phyloP scores from a whole-genome alignment of 2,113 vertebrate species.

The Chloropsis hardwickii region DNA sequence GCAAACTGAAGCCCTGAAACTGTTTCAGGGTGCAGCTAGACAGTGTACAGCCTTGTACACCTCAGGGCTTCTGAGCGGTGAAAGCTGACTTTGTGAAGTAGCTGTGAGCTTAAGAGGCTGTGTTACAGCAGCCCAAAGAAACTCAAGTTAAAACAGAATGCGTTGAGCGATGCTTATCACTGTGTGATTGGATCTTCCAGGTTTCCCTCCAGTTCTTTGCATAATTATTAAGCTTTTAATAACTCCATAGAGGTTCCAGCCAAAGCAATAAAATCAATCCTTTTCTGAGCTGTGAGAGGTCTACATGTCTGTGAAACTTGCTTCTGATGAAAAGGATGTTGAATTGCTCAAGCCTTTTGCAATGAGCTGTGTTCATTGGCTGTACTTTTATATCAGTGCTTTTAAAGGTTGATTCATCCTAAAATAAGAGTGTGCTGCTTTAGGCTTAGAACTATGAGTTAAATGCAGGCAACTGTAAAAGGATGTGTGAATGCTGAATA shows the following conservation, averaged over 20 bases:
- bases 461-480: not conserved
- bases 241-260: not conserved
- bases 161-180: not conserved
- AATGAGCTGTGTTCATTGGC: not conserved
- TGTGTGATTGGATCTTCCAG: not conserved
- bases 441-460: not conserved
- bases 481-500: not conserved
- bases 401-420: not conserved
- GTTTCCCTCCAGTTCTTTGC: not conserved
- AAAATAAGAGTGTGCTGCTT: not conserved
- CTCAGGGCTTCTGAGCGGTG: not conserved
- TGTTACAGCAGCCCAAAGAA: not conserved
- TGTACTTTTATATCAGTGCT: not conserved
- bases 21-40: not conserved
- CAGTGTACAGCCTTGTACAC: not conserved
- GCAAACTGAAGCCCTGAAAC: not conserved
- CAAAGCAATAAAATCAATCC: not conserved
- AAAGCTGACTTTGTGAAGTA: not conserved
- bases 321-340: not conserved
- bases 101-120: not conserved
- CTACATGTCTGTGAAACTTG: not conserved
- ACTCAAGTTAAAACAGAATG: too few relatives aligned
- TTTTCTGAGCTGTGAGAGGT: not conserved
- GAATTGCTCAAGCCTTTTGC: not conserved
- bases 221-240: not conserved